Conservation (phyloP, 2,888 invertebrate species). For the Rhorus exstirpatorius region DNA sequence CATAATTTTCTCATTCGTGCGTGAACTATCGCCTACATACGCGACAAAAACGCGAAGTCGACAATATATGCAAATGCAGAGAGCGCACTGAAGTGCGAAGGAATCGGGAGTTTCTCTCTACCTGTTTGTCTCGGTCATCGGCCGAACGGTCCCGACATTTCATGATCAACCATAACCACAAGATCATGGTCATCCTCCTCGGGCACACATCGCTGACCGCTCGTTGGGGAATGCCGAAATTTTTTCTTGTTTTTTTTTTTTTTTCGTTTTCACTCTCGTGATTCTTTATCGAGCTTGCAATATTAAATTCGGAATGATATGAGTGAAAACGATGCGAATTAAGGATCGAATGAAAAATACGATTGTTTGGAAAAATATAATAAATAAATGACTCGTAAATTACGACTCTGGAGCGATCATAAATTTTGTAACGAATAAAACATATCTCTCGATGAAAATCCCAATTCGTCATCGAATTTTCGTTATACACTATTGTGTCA, state of each 20-base stretch:
- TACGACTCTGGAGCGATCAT: too few relatives aligned
- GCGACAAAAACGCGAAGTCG: constrained; percentile 9
- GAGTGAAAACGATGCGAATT: not conserved
- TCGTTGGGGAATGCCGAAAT: constrained; percentile 58
- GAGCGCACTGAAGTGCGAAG: constrained; percentile 63
- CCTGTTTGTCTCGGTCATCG: constrained; percentile 79
- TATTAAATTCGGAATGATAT: too few relatives aligned
- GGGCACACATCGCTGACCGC: constrained; percentile 58
- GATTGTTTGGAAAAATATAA: not conserved
- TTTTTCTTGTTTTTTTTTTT: constrained; percentile 48
- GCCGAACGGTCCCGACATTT: constrained; percentile 75
- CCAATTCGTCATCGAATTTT: too few relatives aligned
- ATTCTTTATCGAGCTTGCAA: constrained; percentile 37
- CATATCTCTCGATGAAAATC: too few relatives aligned
- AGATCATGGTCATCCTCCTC: constrained; percentile 81
- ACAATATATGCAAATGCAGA: constrained; percentile 65
- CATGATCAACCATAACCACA: constrained; percentile 80
- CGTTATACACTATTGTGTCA: too few relatives aligned
- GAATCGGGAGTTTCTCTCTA: constrained; percentile 68
- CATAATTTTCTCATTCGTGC: constrained; percentile 40
- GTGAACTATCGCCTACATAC: constrained; percentile 41
- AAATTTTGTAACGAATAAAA: too few relatives aligned
- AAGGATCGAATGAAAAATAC: not conserved
- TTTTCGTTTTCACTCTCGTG: constrained; percentile 49
- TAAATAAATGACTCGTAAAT: too few relatives aligned